phyloP scores from a whole-genome alignment of 2,797 vertebrate species.

The Crenichthys baileyi region DNA sequence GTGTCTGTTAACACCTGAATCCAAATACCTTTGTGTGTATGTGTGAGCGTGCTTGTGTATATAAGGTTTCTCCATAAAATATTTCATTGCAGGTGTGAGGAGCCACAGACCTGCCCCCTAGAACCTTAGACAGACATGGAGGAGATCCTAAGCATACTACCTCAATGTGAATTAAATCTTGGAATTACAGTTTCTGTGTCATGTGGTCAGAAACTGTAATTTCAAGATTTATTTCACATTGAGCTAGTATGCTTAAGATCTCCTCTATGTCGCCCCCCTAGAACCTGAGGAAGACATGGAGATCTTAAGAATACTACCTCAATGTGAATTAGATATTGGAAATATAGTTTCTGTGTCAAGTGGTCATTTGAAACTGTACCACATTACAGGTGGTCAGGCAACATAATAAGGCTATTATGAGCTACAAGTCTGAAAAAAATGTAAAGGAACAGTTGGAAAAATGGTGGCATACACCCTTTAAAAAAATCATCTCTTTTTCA shows the following conservation, averaged over 20 bases:
- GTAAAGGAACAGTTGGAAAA: background rate
- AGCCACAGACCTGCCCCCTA: too few relatives aligned
- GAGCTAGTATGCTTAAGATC: background rate
- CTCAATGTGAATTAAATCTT: background rate
- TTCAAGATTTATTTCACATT: background rate
- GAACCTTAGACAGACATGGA: too few relatives aligned
- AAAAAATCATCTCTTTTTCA: background rate
- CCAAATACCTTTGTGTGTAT: too few relatives aligned
- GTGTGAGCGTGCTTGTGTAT: too few relatives aligned
- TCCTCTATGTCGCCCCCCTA: too few relatives aligned
- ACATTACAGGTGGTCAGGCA: background rate
- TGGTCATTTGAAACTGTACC: background rate
- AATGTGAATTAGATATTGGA: background rate
- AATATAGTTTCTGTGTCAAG: background rate
- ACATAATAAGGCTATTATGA: background rate
- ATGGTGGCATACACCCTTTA: background rate
- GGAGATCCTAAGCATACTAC: background rate
- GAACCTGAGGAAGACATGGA: too few relatives aligned
- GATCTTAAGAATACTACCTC: background rate
- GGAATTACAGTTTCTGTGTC: background rate
- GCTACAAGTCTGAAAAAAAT: background rate
- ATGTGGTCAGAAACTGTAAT: background rate
- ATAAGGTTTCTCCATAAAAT: too few relatives aligned
- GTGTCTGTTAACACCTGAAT: too few relatives aligned
- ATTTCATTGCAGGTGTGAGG: too few relatives aligned